A percentile compares a stretch with the other conserved stretches of the same genome.
Evolutionary conservation across 2,888 invertebrate species (phyloP).

Genomic region (Furcula furcula): DNA sequence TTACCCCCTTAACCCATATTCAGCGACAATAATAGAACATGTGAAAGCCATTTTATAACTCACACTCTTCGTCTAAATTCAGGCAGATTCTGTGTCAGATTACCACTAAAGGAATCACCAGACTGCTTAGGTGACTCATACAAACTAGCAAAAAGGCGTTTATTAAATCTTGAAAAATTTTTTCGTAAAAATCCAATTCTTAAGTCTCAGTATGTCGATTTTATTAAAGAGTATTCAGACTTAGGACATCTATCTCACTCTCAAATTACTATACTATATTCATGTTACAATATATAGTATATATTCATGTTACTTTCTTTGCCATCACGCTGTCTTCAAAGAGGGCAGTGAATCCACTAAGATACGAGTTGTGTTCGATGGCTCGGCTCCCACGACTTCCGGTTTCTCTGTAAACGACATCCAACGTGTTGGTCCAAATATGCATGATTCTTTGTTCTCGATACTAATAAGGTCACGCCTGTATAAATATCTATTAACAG

Average conservation of each 20-base stretch:
- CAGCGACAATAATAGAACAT: slow-evolving; percentile 12
- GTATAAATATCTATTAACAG: not conserved
- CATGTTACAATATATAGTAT: no score
- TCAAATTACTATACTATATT: slow-evolving; percentile 3
- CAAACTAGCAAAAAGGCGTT: slow-evolving; percentile 19
- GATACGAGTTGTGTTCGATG: no score
- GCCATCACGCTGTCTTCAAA: no score
- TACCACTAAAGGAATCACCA: slow-evolving; percentile 3
- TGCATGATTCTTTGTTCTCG: slow-evolving; percentile 6
- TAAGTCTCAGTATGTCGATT: slow-evolving; percentile 16
- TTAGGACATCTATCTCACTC: slow-evolving; percentile 18
- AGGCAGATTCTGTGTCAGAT: slow-evolving; percentile 22
- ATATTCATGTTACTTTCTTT: no score
- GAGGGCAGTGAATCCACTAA: no score
- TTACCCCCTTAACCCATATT: slow-evolving; percentile 10
- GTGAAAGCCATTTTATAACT: slow-evolving; percentile 22
- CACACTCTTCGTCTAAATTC: slow-evolving; percentile 8
- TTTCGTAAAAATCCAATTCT: slow-evolving; percentile 10
- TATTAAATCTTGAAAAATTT: slow-evolving; percentile 16
- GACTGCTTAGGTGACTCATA: slow-evolving; percentile 20
- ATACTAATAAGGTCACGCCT: slow-evolving; percentile 5
- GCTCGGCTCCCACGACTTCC: no score
- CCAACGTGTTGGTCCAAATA: no score
- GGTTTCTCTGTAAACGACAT: no score
- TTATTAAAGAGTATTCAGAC: slow-evolving; percentile 19